A percentile compares a stretch with the other conserved stretches of the same genome.
phyloP scores from a whole-genome alignment of 2,888 invertebrate species.

The Apodemia hepburni region DNA sequence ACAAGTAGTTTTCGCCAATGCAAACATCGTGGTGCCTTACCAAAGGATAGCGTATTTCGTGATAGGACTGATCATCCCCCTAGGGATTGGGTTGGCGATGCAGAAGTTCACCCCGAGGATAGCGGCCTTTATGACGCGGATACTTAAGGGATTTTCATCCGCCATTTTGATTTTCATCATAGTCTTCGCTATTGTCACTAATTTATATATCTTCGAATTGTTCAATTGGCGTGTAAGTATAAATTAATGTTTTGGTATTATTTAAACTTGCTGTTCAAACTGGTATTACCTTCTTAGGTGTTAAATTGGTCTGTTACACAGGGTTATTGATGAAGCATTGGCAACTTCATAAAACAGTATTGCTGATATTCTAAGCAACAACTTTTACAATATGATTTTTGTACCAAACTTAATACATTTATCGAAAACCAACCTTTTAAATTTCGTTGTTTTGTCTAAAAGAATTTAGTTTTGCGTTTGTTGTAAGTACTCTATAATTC shows the following conservation, averaged over 20 bases:
- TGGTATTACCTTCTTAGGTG: too few species aligned
- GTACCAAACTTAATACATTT: too few species aligned
- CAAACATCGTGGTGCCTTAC: slow-evolving; percentile 89
- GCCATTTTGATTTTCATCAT: slow-evolving; percentile 91
- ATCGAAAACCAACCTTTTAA: too few species aligned
- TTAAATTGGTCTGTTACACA: too few species aligned
- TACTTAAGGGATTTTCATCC: slow-evolving; percentile 92
- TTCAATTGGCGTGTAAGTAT: slow-evolving; percentile 91
- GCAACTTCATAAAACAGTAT: too few species aligned
- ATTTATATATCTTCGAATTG: slow-evolving; percentile 92
- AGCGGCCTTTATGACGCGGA: slow-evolving; percentile 85
- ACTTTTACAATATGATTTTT: too few species aligned
- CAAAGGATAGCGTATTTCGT: slow-evolving; percentile 87
- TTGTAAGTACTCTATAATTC: too few species aligned
- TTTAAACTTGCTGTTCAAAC: background rate
- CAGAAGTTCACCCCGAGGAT: slow-evolving; percentile 85
- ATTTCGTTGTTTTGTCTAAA: too few species aligned
- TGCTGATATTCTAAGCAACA: too few species aligned
- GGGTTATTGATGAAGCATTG: too few species aligned
- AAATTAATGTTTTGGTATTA: background rate
- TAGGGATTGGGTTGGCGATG: slow-evolving; percentile 78
- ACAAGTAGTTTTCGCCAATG: slow-evolving; percentile 85
- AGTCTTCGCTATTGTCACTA: slow-evolving; percentile 92
- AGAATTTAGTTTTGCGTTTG: too few species aligned
- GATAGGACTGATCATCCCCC: slow-evolving; percentile 87